Base-by-base conservation (phyloP, 2,113 vertebrate species). In the Ictalurus furcatus region DNA sequence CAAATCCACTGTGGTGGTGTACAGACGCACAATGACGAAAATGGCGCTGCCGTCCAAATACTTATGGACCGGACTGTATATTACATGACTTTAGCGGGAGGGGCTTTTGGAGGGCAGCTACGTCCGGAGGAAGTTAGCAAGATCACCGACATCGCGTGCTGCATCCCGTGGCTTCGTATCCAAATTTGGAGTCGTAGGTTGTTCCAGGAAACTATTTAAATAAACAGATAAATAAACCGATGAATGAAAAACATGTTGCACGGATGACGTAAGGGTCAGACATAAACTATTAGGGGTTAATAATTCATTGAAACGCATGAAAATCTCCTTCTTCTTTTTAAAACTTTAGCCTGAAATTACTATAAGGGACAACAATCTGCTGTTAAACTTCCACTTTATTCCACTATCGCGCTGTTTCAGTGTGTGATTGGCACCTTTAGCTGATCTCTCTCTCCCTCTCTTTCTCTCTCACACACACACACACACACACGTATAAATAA, bases 381-480 rank as follows among this genome's bases (percentile, higher is more conserved):
- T 16, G n/a, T 30, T 30, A 81, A 56, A 79, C 30, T 37, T 21
- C 9, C 54, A 9, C 8, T 1, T 23, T 59, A 37, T 82, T 82
- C 0, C 17, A 82, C 8, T 23, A 23, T 59, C n/a, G 3, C 3
- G 6, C 52, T 9, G 13, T 56, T 56, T 30, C 40, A 12, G 19
- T 28, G 52, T 56, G 28, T 58, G 79, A 58, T 58, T 58, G 52
- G 52, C 79, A 81, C 16, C 28, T 81, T 81, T 54, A 81, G 52
- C 79, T 56, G 52, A 30, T 82, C 7, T 19, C 3, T 16, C 67
- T 84, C 40, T 88, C 84, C 89, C 44, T 6, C 6, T 82, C 6
- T 19, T 1, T 16, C 67, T 84, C 40, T 88, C 85, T 90, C 44
- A n/a, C 7, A 71, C 86, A 91, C 85, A 87, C 34, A 83, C 34